Evolutionary conservation across 2,797 vertebrate genomes (phyloP), one percentile per base, ranked within the genome.

Genomic region (Lacerta viridis): DNA sequence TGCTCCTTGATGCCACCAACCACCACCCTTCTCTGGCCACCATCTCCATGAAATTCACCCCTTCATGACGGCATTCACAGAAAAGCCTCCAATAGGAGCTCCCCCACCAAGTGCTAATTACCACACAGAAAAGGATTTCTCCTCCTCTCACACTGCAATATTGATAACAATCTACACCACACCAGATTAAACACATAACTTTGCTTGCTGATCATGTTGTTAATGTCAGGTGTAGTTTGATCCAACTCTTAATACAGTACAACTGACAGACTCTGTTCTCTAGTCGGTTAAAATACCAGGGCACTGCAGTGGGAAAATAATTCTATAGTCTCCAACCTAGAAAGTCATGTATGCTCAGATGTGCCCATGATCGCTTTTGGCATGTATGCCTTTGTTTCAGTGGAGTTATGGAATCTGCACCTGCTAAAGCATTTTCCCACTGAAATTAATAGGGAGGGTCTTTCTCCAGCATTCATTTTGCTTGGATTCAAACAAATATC

Each of bases 401-500:
- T 36, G 29, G 39, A 15, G 2, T 13, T 46, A 29, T 20, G 15
- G 76, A 33, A 86, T 55, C 23, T 18, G 15, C 43, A 71, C 27
- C 5, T 87, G 66, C 36, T n/a, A 74, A 81, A 61, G 10, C 59
- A 61, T 43, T 46, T 74, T 17, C 29, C 20, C 29, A 1, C 29
- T 83, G 72, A 83, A 83, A 81, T 77, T 27, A 50, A 84, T 69
- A 8, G 25, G 20, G 25, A 88, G 11, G 2, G 61, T 64, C 20
- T 27, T 78, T 88, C 41, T n/a, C 61, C 85, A 46, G 36, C 25
- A 76, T 75, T 8, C 0, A 0, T 50, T 80, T 43, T 39, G 0
- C 33, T 50, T 29, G 46, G 80, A 91, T 1, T 81, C 29, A 90
- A 93, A 92, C 88, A 0, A 78, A 25, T 41, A 7, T 29, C 0